A percentile compares a stretch with the other conserved stretches of the same genome.
Conservation (phyloP, 2,888 invertebrate species). For the Brachypalpus laphriformis region DNA sequence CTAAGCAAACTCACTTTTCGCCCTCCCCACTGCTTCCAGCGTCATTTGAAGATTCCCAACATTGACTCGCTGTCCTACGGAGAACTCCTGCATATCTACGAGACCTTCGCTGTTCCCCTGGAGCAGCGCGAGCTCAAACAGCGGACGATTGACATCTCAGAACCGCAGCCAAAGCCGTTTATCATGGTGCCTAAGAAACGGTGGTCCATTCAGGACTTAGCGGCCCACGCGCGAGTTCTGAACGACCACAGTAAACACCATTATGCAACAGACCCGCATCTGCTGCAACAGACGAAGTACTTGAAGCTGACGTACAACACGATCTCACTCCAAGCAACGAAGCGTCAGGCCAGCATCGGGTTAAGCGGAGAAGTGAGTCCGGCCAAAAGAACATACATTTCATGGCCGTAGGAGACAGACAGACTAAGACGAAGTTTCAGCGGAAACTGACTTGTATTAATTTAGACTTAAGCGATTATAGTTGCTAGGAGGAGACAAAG, state of each 20-base stretch:
- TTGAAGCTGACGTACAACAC: slow-evolving; percentile 48
- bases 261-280: not conserved
- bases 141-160: not conserved
- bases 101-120: slow-evolving; percentile 77
- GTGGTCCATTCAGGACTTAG: not conserved
- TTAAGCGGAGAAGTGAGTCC: slow-evolving; percentile 33
- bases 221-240: not conserved
- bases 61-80: slow-evolving; percentile 75
- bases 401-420: not conserved
- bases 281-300: slow-evolving; percentile 36
- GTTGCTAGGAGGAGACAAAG: not conserved
- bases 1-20: not conserved
- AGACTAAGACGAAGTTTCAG: not conserved
- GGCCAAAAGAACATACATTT: slow-evolving; percentile 26
- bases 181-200: not conserved
- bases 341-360: slow-evolving; percentile 7
- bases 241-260: not conserved
- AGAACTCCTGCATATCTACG: slow-evolving; percentile 76
- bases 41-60: slow-evolving; percentile 75
- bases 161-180: not conserved
- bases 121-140: slow-evolving; percentile 31
- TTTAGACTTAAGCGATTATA: not conserved
- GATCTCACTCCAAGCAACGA: slow-evolving; percentile 12
- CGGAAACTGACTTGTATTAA: slow-evolving; percentile 19
- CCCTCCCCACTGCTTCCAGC: slow-evolving; percentile 65